phyloP scores from a whole-genome alignment of 2,113 vertebrate species.

The Trochalopteron elliotii region DNA sequence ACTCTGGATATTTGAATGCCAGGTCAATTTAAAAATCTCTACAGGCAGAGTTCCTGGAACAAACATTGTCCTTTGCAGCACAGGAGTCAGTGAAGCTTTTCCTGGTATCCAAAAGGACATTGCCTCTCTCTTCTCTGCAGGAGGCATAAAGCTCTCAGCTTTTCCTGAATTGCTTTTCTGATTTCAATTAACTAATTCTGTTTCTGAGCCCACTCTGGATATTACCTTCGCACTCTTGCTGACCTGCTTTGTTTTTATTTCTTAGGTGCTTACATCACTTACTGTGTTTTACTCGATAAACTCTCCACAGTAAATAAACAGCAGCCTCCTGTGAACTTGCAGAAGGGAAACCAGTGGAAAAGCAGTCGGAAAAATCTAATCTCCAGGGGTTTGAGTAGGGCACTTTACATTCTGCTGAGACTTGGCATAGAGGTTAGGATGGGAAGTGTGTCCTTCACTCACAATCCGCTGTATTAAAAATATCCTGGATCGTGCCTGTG shows the following conservation, averaged over 20 bases:
- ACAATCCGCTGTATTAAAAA: constrained; percentile 23
- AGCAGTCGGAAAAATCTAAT: background rate
- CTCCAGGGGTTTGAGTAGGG: background rate
- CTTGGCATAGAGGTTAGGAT: constrained; percentile 37
- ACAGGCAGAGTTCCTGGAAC: background rate
- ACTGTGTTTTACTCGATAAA: background rate
- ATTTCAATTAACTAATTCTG: background rate
- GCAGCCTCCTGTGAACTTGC: background rate
- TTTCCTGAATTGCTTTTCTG: background rate
- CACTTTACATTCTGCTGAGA: constrained; percentile 5
- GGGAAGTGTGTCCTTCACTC: constrained; percentile 53
- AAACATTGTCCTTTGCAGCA: background rate
- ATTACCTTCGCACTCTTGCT: background rate
- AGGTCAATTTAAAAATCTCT: background rate
- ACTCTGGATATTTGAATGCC: background rate
- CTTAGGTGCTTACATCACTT: background rate
- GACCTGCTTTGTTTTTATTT: background rate
- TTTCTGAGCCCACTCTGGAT: background rate
- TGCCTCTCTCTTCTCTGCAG: background rate
- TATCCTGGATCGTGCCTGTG: background rate
- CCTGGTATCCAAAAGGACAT: background rate
- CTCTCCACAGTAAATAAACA: constrained; percentile 1
- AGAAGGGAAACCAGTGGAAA: constrained; percentile 11
- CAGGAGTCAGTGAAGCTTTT: background rate
- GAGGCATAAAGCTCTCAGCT: background rate